A percentile compares a stretch with the other conserved stretches of the same genome.
Evolutionary conservation across 2,888 invertebrate genomes (phyloP).

Genomic region (Hydraecia micacea): DNA sequence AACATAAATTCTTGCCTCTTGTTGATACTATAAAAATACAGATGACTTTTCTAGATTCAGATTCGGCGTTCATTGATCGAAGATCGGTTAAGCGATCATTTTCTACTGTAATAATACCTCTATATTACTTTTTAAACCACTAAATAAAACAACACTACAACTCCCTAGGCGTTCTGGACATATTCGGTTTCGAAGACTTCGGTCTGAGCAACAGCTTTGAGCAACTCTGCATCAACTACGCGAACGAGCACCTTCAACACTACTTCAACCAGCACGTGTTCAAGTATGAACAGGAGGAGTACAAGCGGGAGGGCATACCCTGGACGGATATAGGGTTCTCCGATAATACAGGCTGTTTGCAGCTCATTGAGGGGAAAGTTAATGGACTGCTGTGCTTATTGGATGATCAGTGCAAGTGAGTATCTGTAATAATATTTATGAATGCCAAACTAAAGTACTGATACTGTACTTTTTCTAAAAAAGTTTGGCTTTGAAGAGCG

Average conservation of each 20-base stretch:
- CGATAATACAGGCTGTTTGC: slow-evolving; percentile 98
- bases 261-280: slow-evolving; percentile 99
- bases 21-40: no score
- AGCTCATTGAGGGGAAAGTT: slow-evolving; percentile 97
- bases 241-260: slow-evolving; percentile 98
- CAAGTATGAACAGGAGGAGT: slow-evolving; percentile 99
- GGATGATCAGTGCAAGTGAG: slow-evolving; percentile 99
- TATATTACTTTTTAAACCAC: not conserved
- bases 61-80: not conserved
- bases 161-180: slow-evolving; percentile 95
- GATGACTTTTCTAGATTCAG: not conserved
- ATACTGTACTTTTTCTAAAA: not conserved
- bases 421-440: not conserved
- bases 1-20: no score
- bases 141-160: not conserved
- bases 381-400: slow-evolving; percentile 96
- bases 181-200: slow-evolving; percentile 99
- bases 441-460: not conserved
- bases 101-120: not conserved
- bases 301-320: slow-evolving; percentile 97
- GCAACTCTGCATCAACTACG: slow-evolving; percentile 99
- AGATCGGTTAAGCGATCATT: not conserved
- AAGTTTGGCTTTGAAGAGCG: not conserved
- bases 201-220: slow-evolving; percentile 97
- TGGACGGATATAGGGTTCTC: slow-evolving; percentile 99